These are phyloP conservation scores for Gasterosteus nipponicus DNA, from an alignment of 2,113 vertebrate species.

Conservation along the genomic window DNA sequence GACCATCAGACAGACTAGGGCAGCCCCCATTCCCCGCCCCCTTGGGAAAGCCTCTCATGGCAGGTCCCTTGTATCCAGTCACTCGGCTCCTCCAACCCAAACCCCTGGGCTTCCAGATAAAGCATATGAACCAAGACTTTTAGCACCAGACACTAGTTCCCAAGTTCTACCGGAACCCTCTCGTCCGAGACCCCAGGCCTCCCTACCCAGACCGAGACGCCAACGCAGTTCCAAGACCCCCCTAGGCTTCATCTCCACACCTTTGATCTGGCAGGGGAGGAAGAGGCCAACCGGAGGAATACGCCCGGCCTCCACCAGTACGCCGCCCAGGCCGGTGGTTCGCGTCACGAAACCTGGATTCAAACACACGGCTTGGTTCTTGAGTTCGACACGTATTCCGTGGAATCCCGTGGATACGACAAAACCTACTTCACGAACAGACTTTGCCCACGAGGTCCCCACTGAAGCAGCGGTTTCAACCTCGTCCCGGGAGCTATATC, in stretches of 20 bases:
- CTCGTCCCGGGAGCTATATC: slow-evolving; percentile 17
- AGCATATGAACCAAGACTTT: neutral
- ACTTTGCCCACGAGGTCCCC: neutral
- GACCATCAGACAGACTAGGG: neutral
- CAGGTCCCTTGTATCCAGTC: neutral
- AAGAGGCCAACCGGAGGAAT: slow-evolving; percentile 70
- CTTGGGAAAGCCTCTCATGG: neutral
- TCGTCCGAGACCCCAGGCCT: slow-evolving; percentile 30
- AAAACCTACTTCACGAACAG: neutral
- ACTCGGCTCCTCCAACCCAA: neutral
- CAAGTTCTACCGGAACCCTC: slow-evolving; percentile 20
- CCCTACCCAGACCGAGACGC: slow-evolving; percentile 4
- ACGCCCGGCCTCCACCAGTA: slow-evolving; percentile 15
- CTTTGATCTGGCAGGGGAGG: slow-evolving; percentile 84
- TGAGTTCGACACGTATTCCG: neutral
- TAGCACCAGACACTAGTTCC: neutral
- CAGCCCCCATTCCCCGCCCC: neutral
- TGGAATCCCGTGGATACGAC: neutral
- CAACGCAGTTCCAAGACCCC: slow-evolving; percentile 65
- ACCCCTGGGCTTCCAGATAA: neutral
- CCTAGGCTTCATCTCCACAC: slow-evolving; percentile 87
- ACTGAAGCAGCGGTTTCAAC: slow-evolving; percentile 10
- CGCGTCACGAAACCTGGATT: slow-evolving; percentile 73
- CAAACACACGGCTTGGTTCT: neutral
- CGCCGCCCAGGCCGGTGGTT: slow-evolving; percentile 32